These are phyloP conservation scores for Holcopasites calliopsidis DNA, from an alignment of 1,140 invertebrate genomes.

Conservation along the genomic window DNA sequence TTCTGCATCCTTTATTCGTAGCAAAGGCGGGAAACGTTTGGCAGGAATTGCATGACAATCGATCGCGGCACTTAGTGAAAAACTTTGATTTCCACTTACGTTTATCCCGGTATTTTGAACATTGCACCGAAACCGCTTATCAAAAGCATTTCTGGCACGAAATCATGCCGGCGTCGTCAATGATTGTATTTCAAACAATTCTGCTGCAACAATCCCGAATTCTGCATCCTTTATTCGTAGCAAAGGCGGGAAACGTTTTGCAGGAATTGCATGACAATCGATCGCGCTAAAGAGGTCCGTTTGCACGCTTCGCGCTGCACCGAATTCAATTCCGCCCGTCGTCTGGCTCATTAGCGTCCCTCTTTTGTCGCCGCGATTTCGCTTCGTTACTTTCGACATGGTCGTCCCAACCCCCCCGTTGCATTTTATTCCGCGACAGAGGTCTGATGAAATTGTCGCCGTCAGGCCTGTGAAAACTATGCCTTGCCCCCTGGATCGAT, in stretches of 20 bases:
- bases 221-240: background rate
- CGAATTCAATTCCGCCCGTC: constrained; percentile 32
- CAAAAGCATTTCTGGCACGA: background rate
- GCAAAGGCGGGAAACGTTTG: background rate
- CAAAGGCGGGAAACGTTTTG: background rate
- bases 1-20: background rate
- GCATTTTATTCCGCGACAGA: background rate
- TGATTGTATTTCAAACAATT: background rate
- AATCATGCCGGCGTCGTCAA: no score
- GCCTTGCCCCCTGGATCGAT: background rate
- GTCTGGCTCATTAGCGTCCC: constrained; percentile 47
- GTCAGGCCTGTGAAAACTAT: constrained; percentile 3
- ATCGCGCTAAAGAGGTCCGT: background rate
- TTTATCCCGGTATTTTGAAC: background rate
- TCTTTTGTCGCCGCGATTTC: constrained; percentile 38
- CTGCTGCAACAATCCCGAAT: background rate
- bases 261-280: background rate
- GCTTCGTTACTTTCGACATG: constrained; percentile 22
- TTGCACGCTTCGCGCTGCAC: constrained; percentile 21
- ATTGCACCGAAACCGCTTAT: background rate
- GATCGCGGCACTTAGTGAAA: no score
- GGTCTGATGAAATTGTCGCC: background rate
- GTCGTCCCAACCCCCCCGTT: background rate
- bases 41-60: no score
- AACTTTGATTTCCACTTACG: background rate